Conservation (phyloP, 2,113 vertebrate genomes). For the Ornithorhynchus anatinus region DNA sequence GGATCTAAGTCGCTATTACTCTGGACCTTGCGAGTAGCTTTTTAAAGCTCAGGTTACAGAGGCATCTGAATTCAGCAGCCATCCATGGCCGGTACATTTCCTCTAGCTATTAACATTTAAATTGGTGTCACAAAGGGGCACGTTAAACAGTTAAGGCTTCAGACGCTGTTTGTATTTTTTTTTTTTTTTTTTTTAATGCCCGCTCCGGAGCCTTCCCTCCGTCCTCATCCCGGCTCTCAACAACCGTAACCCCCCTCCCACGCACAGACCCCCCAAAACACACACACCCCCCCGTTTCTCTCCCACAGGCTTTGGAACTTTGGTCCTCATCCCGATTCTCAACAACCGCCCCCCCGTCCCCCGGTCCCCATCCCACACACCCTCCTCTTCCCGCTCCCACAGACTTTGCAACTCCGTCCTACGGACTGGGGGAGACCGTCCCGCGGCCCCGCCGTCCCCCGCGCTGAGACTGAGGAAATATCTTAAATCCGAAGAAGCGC, state of each 20-base stretch:
- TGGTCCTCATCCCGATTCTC: neutral
- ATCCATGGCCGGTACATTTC: neutral
- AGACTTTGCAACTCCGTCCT: neutral
- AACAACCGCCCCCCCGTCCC: too few relatives aligned
- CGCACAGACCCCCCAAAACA: too few relatives aligned
- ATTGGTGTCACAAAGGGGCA: neutral
- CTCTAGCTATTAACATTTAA: constrained; percentile 1
- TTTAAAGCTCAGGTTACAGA: neutral
- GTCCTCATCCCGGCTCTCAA: neutral
- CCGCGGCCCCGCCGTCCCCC: neutral
- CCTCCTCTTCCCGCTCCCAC: neutral
- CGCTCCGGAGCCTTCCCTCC: neutral
- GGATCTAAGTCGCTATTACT: neutral
- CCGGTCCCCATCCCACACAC: too few relatives aligned
- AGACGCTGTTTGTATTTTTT: neutral
- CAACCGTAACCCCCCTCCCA: too few relatives aligned
- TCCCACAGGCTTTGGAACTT: neutral
- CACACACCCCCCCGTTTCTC: neutral
- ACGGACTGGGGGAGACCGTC: neutral
- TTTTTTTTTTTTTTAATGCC: neutral
- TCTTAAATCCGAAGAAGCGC: neutral
- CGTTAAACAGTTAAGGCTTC: neutral
- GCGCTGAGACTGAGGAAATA: neutral
- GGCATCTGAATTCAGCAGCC: neutral
- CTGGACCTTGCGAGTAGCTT: neutral